These are phyloP conservation scores for Distichodus sexfasciatus DNA, from an alignment of 2,797 vertebrate species.

Conservation along the genomic window DNA sequence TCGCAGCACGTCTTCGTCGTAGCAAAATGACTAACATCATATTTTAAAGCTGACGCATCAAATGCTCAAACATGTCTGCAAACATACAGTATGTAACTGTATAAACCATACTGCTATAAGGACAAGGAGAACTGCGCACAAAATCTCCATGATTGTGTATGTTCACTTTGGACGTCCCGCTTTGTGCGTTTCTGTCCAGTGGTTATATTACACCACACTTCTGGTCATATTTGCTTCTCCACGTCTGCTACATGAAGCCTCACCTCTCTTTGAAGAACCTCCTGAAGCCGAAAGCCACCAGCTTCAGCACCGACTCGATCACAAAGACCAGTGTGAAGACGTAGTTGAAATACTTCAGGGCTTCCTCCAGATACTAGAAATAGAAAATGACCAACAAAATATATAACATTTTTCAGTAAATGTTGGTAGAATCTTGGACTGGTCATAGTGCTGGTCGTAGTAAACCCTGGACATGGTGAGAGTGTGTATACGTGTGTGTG, in stretches of 20 bases:
- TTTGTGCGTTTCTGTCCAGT: no score
- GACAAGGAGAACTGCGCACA: no score
- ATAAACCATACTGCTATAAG: no score
- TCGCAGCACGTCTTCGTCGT: no score
- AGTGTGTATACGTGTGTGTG: slow-evolving; percentile 14
- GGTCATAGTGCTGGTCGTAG: no score
- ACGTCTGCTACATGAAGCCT: slow-evolving; percentile 31
- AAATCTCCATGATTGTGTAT: no score
- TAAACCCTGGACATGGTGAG: neutral
- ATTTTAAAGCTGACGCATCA: no score
- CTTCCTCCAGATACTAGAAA: slow-evolving; percentile 89
- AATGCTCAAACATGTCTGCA: no score
- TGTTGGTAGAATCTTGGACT: neutral
- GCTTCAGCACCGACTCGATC: slow-evolving; percentile 86
- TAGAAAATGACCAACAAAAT: slow-evolving; percentile 4
- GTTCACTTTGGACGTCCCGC: no score
- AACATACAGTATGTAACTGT: no score
- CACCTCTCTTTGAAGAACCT: slow-evolving; percentile 98
- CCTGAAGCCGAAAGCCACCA: slow-evolving; percentile 90
- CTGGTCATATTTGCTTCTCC: neutral
- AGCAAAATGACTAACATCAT: no score
- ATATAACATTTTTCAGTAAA: neutral
- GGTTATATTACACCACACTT: neutral
- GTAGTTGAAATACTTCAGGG: slow-evolving; percentile 96
- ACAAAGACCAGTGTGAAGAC: slow-evolving; percentile 95